Base-by-base conservation (phyloP, 2,797 vertebrate species). In the Megaceryle alcyon region DNA sequence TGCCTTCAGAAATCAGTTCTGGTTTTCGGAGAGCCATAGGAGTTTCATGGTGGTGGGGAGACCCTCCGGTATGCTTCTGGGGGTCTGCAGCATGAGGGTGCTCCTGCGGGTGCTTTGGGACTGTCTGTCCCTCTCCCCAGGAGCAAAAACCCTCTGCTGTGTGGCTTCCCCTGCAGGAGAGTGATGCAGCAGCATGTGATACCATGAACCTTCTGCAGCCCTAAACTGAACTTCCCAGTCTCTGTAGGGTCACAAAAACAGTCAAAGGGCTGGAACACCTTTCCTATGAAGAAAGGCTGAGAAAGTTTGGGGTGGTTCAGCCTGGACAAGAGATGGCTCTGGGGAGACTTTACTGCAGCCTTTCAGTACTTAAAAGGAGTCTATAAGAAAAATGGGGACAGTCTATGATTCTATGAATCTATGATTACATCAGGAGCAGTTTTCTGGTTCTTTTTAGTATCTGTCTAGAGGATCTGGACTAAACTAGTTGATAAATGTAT, bases 11-110 rank as follows among this genome's bases (percentile, higher is more conserved):
- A 64, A 56, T 61, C 21, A 51, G 0, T 20, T 78, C 28, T 15
- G 56, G 37, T 7, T 88, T 71, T 57, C 87, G 81, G n/a, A 8
- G 63, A 82, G 57, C 31, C 41, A 22, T 7, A 2, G 26, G 12
- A 3, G 0, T 59, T 84, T 69, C 11, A 3, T 6, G 17, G 61
- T 1, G 3, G 12, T 4, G 21, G 17, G 26, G n/a, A 79, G 26
- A 46, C 2, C n/a, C 46, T 49, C 21, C 1, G 4, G 59, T 16
- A 19, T 8, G 7, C 21, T 21, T 53, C 16, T 56, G 56, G 60
- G 56, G 2, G 3, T 23, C 13, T 4, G 25, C 0, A 2, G n/a
- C 3, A 3, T 0, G 4, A 19, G 29, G 46, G 3, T 59, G 44
- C 33, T 44, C 37, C 51, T 56, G 26, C 0, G 1, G 6, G 13